Conservation (phyloP, 2,113 vertebrate genomes). For the Paradisaea rubra region DNA sequence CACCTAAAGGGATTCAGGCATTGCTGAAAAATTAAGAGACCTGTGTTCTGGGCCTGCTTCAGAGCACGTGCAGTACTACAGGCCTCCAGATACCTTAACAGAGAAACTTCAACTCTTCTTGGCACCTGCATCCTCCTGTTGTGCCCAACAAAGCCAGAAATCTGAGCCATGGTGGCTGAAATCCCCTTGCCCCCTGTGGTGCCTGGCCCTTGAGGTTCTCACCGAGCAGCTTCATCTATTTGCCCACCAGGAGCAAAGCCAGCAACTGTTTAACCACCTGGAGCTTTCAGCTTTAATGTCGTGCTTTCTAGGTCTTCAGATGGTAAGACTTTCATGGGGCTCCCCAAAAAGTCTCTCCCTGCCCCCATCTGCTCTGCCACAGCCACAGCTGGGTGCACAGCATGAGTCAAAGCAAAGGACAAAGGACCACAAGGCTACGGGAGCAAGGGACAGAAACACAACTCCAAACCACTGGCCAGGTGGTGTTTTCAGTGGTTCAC, state of each 20-base stretch:
- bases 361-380: background rate
- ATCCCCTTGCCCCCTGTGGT: background rate
- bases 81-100: background rate
- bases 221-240: background rate
- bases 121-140: background rate
- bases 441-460: background rate
- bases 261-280: background rate
- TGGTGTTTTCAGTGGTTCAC: background rate
- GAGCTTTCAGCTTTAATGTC: background rate
- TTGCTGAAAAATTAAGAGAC: background rate
- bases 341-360: background rate
- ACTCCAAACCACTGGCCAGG: background rate
- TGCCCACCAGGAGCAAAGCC: background rate
- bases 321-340: background rate
- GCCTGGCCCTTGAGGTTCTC: background rate
- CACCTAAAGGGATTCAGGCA: background rate
- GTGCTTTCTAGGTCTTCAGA: background rate
- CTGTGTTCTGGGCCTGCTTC: background rate
- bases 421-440: background rate
- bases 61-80: background rate
- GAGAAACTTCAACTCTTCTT: background rate
- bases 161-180: background rate
- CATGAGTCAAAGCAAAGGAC: background rate
- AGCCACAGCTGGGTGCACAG: background rate
- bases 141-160: background rate